These are phyloP conservation scores for Silvanus unidentatus DNA, from an alignment of 2,888 invertebrate genomes.

Conservation along the genomic window DNA sequence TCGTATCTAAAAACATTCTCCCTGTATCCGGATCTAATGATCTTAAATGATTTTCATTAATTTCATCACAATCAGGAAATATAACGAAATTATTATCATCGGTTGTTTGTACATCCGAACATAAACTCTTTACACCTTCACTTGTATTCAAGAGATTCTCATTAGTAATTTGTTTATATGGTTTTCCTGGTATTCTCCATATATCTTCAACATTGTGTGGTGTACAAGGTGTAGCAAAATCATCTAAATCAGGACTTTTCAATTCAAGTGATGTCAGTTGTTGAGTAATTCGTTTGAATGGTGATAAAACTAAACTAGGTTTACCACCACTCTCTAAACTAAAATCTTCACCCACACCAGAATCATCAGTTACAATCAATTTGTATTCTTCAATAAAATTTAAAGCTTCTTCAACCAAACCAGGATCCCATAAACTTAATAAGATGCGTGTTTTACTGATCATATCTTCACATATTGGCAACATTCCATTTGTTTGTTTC, in stretches of 20 bases:
- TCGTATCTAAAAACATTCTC: slow-evolving; percentile 50
- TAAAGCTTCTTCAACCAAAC: slow-evolving; percentile 78
- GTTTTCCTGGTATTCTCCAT: slow-evolving; percentile 49
- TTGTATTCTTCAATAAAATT: slow-evolving; percentile 76
- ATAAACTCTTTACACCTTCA: slow-evolving; percentile 38
- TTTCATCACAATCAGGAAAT: slow-evolving; percentile 53
- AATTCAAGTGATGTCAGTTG: slow-evolving; percentile 67
- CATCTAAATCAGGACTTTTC: slow-evolving; percentile 67
- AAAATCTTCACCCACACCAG: slow-evolving; percentile 40
- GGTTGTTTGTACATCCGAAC: slow-evolving; percentile 38
- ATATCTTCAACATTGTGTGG: slow-evolving; percentile 58
- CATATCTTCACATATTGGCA: slow-evolving; percentile 72
- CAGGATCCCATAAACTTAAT: slow-evolving; percentile 79
- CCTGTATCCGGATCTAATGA: slow-evolving; percentile 34
- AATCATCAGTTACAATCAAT: slow-evolving; percentile 45
- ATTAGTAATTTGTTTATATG: slow-evolving; percentile 12
- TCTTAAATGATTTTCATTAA: slow-evolving; percentile 9
- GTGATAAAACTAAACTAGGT: slow-evolving; percentile 51
- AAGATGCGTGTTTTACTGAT: slow-evolving; percentile 72
- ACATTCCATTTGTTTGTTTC: slow-evolving; percentile 67
- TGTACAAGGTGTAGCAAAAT: slow-evolving; percentile 63
- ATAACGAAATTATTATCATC: slow-evolving; percentile 52
- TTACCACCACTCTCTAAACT: slow-evolving; percentile 34
- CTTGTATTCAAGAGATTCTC: slow-evolving; percentile 40
- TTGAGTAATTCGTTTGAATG: slow-evolving; percentile 71